These are phyloP conservation scores for Goniozus legneri DNA, from an alignment of 1,140 invertebrate genomes.

Conservation along the genomic window DNA sequence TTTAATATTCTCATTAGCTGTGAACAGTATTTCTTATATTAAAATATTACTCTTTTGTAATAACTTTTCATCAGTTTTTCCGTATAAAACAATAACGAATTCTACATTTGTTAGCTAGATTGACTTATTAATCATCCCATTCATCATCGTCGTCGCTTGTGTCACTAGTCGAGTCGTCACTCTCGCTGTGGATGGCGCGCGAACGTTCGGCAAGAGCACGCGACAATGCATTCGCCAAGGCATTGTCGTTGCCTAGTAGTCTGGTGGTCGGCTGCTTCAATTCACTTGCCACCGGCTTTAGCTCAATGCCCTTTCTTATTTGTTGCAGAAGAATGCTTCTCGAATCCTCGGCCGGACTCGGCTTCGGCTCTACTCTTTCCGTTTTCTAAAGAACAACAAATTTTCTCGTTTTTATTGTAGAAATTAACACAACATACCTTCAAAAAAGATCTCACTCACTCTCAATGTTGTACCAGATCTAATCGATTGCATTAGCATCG, in stretches of 20 bases:
- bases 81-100: not conserved
- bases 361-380: constrained; percentile 45
- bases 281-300: constrained; percentile 60
- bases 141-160: constrained; percentile 63
- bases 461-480: constrained; percentile 63
- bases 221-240: constrained; percentile 75
- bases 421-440: not conserved
- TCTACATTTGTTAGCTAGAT: constrained; percentile 6
- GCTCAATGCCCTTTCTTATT: constrained; percentile 64
- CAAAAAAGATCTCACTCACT: constrained; percentile 47
- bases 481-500: constrained; percentile 73
- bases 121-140: constrained; percentile 64
- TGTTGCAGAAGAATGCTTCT: constrained; percentile 60
- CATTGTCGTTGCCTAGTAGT: constrained; percentile 46
- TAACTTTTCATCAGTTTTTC: too few relatives aligned
- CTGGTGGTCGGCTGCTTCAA: constrained; percentile 55
- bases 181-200: constrained; percentile 65
- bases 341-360: constrained; percentile 39
- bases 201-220: constrained; percentile 71
- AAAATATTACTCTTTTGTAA: not conserved
- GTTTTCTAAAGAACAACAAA: constrained; percentile 52
- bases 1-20: not conserved
- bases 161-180: constrained; percentile 59
- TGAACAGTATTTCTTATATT: not conserved
- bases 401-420: not conserved